These are phyloP conservation scores for Theocolax elegans DNA, from an alignment of 1,140 invertebrate species.

Conservation along the genomic window DNA sequence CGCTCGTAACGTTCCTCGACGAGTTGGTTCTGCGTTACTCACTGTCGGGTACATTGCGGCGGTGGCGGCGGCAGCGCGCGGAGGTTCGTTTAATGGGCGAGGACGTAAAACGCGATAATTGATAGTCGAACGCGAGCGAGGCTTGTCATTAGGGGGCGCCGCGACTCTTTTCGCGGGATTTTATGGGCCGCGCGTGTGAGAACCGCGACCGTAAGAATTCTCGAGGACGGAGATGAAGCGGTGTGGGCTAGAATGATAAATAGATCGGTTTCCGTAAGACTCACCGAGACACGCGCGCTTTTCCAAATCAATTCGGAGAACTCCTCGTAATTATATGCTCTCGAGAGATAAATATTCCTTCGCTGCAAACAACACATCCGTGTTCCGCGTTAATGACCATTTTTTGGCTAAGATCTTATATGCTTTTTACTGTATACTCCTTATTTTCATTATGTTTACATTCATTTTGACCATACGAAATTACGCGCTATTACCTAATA, in stretches of 20 bases:
- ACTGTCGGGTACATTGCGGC: too few relatives aligned
- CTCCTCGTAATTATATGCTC: too few relatives aligned
- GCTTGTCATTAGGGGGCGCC: constrained; percentile 53
- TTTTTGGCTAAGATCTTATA: too few relatives aligned
- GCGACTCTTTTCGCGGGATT: constrained; percentile 44
- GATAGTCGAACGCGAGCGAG: constrained; percentile 49
- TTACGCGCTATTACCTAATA: too few relatives aligned
- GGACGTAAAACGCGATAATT: constrained; percentile 55
- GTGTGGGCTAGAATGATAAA: background rate
- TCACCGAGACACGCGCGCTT: too few relatives aligned
- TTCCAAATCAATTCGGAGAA: constrained; percentile 17
- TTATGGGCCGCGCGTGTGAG: constrained; percentile 14
- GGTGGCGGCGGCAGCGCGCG: background rate
- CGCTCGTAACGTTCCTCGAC: constrained; percentile 21
- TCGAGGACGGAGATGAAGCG: background rate
- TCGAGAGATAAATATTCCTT: background rate
- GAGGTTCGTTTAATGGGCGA: constrained; percentile 36
- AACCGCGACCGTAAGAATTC: background rate
- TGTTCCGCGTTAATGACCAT: too few relatives aligned
- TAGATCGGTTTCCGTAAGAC: background rate
- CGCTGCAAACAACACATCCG: too few relatives aligned
- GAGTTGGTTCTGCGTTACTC: too few relatives aligned
- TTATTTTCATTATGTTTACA: too few relatives aligned
- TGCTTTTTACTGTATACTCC: too few relatives aligned
- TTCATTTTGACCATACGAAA: too few relatives aligned